These are phyloP conservation scores for Leptodactylus fuscus DNA, from an alignment of 2,113 vertebrate genomes.

Conservation along the genomic window DNA sequence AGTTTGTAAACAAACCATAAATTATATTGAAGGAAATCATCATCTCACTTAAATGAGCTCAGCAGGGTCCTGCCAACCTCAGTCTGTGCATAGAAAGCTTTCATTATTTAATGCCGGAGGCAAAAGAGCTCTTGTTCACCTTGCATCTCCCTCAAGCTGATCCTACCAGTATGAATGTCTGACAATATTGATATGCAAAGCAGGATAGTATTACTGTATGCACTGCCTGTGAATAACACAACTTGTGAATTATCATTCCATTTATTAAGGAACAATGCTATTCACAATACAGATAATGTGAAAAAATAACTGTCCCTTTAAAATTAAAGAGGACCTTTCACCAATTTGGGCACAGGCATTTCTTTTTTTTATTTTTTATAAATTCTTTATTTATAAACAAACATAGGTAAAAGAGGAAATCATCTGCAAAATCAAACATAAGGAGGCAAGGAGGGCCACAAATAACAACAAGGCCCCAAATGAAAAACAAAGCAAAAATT, in stretches of 20 bases:
- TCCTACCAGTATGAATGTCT: constrained; percentile 1
- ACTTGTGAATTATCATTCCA: neutral
- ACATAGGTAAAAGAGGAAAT: too few relatives aligned
- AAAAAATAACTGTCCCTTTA: too few relatives aligned
- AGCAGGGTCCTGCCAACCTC: neutral
- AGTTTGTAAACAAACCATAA: neutral
- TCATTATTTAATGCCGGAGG: neutral
- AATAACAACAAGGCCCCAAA: too few relatives aligned
- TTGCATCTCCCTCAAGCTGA: neutral
- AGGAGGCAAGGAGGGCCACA: too few relatives aligned
- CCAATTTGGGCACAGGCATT: too few relatives aligned
- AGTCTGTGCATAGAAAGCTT: neutral
- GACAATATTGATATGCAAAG: neutral
- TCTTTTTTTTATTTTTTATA: too few relatives aligned
- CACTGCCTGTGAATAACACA: neutral
- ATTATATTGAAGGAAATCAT: neutral
- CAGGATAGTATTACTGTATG: neutral
- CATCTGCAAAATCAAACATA: too few relatives aligned
- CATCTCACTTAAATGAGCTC: neutral
- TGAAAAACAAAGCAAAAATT: too few relatives aligned
- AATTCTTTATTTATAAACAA: too few relatives aligned
- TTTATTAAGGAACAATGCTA: neutral
- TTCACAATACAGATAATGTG: neutral
- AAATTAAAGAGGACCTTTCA: too few relatives aligned
- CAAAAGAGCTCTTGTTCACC: neutral